These are phyloP conservation scores for Babylonia areolata DNA, from an alignment of 1,140 invertebrate genomes.

Conservation along the genomic window DNA sequence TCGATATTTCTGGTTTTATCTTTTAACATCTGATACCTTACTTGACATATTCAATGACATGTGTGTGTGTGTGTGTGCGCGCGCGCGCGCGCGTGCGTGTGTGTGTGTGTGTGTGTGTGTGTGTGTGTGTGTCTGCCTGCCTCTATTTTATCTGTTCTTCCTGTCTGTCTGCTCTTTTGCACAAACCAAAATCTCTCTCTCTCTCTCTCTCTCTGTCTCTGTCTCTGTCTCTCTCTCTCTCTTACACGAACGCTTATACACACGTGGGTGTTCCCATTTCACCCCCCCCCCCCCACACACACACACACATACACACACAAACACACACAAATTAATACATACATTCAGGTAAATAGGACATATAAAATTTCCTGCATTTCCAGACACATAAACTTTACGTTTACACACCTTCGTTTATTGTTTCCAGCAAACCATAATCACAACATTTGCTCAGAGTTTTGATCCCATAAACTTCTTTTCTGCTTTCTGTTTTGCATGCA, in stretches of 20 bases:
- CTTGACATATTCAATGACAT: not conserved
- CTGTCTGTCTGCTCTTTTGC: no score
- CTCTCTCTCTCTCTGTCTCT: not conserved
- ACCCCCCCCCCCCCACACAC: not conserved
- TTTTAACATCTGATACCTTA: not conserved
- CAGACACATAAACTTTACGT: not conserved
- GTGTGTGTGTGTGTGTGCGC: not conserved
- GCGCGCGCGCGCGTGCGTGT: not conserved
- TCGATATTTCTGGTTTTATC: not conserved
- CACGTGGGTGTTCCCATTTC: not conserved
- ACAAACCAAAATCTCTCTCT: not conserved
- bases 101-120: constrained; percentile 1
- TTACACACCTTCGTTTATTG: not conserved
- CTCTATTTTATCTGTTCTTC: not conserved
- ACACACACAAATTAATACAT: not conserved
- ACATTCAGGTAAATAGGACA: not conserved
- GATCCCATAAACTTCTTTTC: no score
- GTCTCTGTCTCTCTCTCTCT: not conserved
- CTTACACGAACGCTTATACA: no score
- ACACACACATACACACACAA: not conserved
- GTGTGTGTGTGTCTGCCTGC: not conserved
- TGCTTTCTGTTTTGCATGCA: no score
- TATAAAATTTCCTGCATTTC: not conserved
- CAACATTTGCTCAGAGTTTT: no score
- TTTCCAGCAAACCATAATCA: no score